Conservation (phyloP, 1,140 invertebrate species). For the Cylas formicarius region DNA sequence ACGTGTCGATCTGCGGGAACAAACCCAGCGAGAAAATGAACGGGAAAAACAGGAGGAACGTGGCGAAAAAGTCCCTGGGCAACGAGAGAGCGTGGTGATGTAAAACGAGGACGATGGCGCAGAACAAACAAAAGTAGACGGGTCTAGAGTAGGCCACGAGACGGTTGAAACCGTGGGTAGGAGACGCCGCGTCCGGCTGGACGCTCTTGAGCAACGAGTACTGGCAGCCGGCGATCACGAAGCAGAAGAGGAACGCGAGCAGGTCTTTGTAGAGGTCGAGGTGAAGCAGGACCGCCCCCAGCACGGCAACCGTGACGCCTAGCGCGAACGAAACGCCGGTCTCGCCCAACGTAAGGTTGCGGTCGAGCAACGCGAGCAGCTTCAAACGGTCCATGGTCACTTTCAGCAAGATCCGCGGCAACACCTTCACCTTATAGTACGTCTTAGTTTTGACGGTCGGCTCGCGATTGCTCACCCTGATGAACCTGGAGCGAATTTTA, state of each 20-base stretch:
- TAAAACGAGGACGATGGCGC: constrained; percentile 63
- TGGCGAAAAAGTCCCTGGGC: constrained; percentile 64
- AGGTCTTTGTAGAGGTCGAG: constrained; percentile 86
- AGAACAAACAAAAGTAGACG: constrained; percentile 90
- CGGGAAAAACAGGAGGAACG: constrained; percentile 85
- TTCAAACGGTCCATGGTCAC: constrained; percentile 87
- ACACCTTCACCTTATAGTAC: constrained; percentile 71
- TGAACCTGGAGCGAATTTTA: constrained; percentile 8
- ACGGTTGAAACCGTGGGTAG: constrained; percentile 96
- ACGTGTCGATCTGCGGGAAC: constrained; percentile 95
- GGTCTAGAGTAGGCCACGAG: constrained; percentile 90
- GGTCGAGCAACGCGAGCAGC: constrained; percentile 85
- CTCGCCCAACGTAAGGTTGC: constrained; percentile 80
- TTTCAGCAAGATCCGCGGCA: constrained; percentile 63
- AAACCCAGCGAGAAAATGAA: constrained; percentile 89
- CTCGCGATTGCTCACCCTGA: constrained; percentile 17
- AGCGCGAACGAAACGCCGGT: constrained; percentile 77
- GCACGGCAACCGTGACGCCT: constrained; percentile 75
- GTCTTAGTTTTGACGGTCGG: constrained; percentile 21
- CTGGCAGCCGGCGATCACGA: constrained; percentile 93
- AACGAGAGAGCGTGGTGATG: constrained; percentile 60
- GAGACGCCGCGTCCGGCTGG: constrained; percentile 96
- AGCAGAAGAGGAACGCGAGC: constrained; percentile 90
- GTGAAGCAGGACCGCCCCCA: constrained; percentile 79
- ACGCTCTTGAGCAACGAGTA: constrained; percentile 98